Percentiles rank a stretch among this genome's conserved stretches.
phyloP scores from a whole-genome alignment of 2,888 invertebrate species.

The Hypomecis punctinalis region DNA sequence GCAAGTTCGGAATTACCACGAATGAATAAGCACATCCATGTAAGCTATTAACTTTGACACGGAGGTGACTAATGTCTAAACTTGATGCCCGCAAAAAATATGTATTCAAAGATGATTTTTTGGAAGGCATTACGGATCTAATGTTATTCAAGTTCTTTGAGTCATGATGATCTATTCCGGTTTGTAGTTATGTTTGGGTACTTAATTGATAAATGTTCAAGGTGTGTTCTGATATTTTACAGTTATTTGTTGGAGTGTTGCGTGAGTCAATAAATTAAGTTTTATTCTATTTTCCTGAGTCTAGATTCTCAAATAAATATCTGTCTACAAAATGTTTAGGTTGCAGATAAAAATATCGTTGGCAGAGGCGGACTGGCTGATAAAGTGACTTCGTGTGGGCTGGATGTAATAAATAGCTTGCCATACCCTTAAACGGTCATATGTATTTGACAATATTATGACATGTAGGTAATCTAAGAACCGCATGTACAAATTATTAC shows the following conservation, averaged over 20 bases:
- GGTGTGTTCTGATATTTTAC: constrained; percentile 6
- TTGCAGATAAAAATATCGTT: too few species aligned
- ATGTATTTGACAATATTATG: too few species aligned
- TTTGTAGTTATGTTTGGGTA: constrained; percentile 7
- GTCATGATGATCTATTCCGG: constrained; percentile 19
- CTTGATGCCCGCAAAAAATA: constrained; percentile 41
- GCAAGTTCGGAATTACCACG: constrained; percentile 35
- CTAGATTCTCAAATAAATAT: too few species aligned
- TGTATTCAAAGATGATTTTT: constrained; percentile 31
- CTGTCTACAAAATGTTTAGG: too few species aligned
- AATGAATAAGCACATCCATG: constrained; percentile 36
- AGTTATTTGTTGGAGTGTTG: not conserved
- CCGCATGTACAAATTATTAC: too few species aligned
- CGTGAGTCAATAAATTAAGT: not conserved
- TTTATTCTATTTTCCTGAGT: too few species aligned
- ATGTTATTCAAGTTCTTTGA: constrained; percentile 16
- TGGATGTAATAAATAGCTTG: too few species aligned
- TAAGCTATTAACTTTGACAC: constrained; percentile 32
- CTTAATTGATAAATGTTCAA: constrained; percentile 8
- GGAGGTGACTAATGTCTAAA: constrained; percentile 37
- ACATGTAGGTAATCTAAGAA: too few species aligned
- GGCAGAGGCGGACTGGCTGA: too few species aligned
- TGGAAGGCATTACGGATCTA: constrained; percentile 42
- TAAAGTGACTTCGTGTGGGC: too few species aligned
- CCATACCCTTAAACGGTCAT: too few species aligned